phyloP scores from a whole-genome alignment of 1,140 invertebrate genomes.

The Parapsyche elsis region DNA sequence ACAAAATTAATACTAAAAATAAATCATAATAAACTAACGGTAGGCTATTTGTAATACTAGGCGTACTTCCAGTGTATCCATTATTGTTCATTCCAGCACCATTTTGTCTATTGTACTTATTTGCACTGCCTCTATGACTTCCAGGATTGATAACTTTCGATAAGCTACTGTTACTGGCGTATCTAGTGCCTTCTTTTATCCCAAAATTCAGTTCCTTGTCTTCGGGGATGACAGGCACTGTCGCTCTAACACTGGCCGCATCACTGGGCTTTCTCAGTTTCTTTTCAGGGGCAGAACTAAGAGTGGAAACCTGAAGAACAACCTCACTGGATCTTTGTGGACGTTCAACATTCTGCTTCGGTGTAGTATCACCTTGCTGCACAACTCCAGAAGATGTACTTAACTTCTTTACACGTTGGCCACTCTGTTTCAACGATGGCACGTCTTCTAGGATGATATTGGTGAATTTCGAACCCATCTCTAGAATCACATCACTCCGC shows the following conservation, averaged over 20 bases:
- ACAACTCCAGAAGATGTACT: background rate
- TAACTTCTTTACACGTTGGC: background rate
- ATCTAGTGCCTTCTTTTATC: background rate
- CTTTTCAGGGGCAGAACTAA: too few species aligned
- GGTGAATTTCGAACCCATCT: background rate
- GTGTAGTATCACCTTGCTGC: background rate
- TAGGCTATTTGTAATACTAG: conserved; percentile 39
- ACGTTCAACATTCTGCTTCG: background rate
- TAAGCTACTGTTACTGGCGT: conserved; percentile 13
- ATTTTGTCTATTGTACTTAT: conserved; percentile 1
- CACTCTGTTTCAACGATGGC: background rate
- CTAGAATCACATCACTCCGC: background rate
- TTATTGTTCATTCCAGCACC: conserved; percentile 21
- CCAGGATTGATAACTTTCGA: background rate
- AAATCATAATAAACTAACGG: conserved; percentile 29
- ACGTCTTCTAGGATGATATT: background rate
- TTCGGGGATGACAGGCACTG: conserved; percentile 40
- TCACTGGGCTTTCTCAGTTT: background rate
- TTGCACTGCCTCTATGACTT: conserved; percentile 35
- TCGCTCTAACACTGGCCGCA: background rate
- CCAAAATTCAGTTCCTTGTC: conserved; percentile 2
- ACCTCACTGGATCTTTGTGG: background rate
- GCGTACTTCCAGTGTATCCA: conserved; percentile 39
- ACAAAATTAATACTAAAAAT: too few species aligned
- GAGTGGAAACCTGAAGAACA: background rate